Evolutionary conservation across 2,888 invertebrate species (phyloP).

Genomic region (Agrochola circellaris): DNA sequence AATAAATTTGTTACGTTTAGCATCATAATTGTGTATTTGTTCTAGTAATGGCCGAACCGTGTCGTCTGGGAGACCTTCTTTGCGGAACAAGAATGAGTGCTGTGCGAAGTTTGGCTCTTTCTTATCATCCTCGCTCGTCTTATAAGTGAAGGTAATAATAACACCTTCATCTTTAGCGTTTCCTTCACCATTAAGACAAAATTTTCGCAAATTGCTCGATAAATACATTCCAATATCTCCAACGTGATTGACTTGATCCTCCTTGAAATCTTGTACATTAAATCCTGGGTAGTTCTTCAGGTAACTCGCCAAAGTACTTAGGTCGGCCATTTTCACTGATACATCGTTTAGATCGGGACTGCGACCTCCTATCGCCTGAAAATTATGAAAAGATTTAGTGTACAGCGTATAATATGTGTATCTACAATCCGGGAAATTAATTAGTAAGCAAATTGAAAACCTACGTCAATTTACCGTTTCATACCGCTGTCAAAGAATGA

Average conservation of each 20-base stretch:
- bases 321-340: constrained; percentile 24
- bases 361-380: constrained; percentile 42
- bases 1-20: background rate
- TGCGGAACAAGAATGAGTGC: constrained; percentile 8
- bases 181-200: constrained; percentile 64
- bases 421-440: too few species aligned
- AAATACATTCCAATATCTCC: constrained; percentile 72
- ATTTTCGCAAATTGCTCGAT: constrained; percentile 72
- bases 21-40: background rate
- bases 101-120: background rate
- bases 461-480: too few species aligned
- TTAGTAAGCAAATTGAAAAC: too few species aligned
- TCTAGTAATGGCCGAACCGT: constrained; percentile 10
- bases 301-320: constrained; percentile 25
- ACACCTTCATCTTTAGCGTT: constrained; percentile 71
- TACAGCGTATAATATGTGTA: too few species aligned
- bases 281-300: constrained; percentile 54
- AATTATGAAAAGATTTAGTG: constrained; percentile 1
- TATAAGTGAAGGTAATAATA: constrained; percentile 67
- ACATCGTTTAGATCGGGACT: constrained; percentile 26
- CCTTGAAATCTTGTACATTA: constrained; percentile 63
- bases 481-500: too few species aligned
- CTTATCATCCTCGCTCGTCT: background rate
- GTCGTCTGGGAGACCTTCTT: constrained; percentile 14
- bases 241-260: constrained; percentile 63